phyloP scores from a whole-genome alignment of 2,888 invertebrate genomes.

The Hedychridium roseum region DNA sequence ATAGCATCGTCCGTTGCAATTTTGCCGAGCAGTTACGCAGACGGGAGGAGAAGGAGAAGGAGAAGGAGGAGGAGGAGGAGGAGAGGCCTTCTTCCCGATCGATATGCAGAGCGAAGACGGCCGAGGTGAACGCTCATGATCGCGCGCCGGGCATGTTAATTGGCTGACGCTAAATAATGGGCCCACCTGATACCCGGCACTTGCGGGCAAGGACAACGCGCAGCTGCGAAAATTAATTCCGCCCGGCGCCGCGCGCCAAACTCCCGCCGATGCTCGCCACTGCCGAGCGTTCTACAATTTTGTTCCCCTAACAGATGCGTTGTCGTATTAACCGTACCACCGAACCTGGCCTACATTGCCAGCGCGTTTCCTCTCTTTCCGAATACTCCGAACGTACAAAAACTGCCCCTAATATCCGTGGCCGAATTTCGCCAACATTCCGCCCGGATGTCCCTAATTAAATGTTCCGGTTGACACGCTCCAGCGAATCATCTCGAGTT shows the following conservation, averaged over 20 bases:
- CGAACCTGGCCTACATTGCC: too few relatives aligned
- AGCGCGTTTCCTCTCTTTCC: too few relatives aligned
- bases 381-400: too few relatives aligned
- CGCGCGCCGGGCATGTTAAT: conserved; percentile 36
- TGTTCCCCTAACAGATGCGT: conserved; percentile 13
- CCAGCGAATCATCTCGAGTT: too few relatives aligned
- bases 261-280: conserved; percentile 14
- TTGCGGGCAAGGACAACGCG: conserved; percentile 27
- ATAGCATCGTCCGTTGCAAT: conserved; percentile 49
- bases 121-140: conserved; percentile 25
- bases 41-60: too few relatives aligned
- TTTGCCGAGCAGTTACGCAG: conserved; percentile 43
- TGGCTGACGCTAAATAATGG: conserved; percentile 43
- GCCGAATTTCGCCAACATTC: too few relatives aligned
- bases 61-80: conserved; percentile 34
- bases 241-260: conserved; percentile 18
- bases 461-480: too few relatives aligned
- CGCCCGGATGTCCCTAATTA: too few relatives aligned
- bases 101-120: conserved; percentile 26
- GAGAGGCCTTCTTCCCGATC: conserved; percentile 23
- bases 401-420: too few relatives aligned
- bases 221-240: conserved; percentile 34
- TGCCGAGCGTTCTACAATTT: conserved; percentile 16
- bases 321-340: conserved; percentile 14
- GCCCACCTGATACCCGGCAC: conserved; percentile 33